Conservation (phyloP, 2,113 vertebrate genomes). For the Mirza zaza region DNA sequence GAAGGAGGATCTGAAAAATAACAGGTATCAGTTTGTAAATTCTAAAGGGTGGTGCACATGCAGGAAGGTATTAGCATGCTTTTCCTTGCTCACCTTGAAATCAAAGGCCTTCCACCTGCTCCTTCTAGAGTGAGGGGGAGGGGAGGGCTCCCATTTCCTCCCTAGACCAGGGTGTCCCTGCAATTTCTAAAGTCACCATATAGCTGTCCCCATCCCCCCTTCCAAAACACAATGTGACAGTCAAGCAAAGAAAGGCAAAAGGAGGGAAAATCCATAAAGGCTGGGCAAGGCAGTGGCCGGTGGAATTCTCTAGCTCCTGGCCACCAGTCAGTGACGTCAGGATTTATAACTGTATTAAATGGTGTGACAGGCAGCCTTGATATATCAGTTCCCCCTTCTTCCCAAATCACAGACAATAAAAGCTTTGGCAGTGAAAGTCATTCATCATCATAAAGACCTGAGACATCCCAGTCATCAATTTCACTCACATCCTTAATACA, state of each 20-base stretch:
- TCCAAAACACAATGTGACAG: constrained; percentile 45
- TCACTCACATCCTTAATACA: constrained; percentile 91
- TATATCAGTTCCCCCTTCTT: constrained; percentile 94
- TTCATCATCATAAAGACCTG: constrained; percentile 98
- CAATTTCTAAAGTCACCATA: constrained; percentile 39
- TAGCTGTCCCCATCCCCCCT: not conserved
- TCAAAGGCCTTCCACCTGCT: not conserved
- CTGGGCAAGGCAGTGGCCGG: constrained; percentile 62
- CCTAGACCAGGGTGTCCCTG: not conserved
- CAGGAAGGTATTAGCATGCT: not conserved
- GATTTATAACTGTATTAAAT: constrained; percentile 97
- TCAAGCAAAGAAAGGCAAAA: constrained; percentile 54
- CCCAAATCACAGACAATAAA: constrained; percentile 92
- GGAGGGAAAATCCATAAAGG: constrained; percentile 70
- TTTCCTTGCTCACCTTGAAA: not conserved
- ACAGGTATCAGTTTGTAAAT: not conserved
- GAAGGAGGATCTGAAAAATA: not conserved
- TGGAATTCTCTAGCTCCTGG: constrained; percentile 58
- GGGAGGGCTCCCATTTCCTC: not conserved
- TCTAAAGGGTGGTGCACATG: not conserved
- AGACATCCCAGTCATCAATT: constrained; percentile 93
- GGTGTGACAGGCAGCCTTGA: constrained; percentile 92
- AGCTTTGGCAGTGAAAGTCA: constrained; percentile 92
- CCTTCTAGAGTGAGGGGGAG: not conserved
- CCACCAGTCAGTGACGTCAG: constrained; percentile 84